A percentile compares a stretch with the other conserved stretches of the same genome.
Conservation (phyloP, 2,888 invertebrate genomes). For the Aricia artaxerxes region DNA sequence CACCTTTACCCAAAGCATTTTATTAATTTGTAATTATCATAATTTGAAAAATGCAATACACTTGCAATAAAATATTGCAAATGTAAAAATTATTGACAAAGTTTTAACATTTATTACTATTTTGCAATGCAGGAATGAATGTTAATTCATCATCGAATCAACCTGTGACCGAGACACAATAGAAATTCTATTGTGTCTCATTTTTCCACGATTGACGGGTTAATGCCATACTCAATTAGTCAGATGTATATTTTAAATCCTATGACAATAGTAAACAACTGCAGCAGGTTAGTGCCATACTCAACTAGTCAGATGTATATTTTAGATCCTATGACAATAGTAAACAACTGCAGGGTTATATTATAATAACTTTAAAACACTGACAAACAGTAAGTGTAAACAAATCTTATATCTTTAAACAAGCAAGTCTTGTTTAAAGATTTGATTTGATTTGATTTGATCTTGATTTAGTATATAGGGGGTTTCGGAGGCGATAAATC, state of each 20-base stretch:
- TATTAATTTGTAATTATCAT: no score
- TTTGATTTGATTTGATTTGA: no score
- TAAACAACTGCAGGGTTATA: background rate
- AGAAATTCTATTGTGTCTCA: no score
- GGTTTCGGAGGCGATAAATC: no score
- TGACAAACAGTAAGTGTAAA: background rate
- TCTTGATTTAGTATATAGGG: no score
- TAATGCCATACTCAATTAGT: background rate
- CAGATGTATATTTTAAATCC: background rate
- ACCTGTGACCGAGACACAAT: no score
- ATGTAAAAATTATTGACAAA: background rate
- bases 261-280: background rate
- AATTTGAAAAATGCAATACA: background rate
- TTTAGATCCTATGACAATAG: background rate
- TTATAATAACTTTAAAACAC: background rate
- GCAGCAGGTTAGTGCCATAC: no score
- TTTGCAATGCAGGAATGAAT: background rate
- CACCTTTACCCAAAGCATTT: no score
- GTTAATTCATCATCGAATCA: no score
- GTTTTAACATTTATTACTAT: background rate
- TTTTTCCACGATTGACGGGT: no score
- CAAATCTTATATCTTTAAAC: background rate
- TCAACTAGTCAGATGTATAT: background rate
- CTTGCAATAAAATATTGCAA: background rate
- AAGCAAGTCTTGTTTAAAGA: no score